Evolutionary conservation across 2,888 invertebrate genomes (phyloP), one percentile per base, ranked within the genome.

Genomic region (Heliothis peltigera): DNA sequence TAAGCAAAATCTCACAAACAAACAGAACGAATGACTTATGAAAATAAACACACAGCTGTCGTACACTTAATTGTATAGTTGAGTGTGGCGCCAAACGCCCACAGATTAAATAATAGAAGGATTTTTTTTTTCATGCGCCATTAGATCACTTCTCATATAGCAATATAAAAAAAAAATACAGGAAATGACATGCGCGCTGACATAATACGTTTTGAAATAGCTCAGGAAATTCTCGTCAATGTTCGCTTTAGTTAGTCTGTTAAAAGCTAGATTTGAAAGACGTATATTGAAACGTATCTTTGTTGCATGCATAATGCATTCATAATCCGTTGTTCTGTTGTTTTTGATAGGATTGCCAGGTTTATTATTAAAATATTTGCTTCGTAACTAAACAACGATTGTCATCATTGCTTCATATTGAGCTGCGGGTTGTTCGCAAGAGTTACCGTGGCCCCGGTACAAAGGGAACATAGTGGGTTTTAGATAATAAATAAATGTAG

Each of bases 71-170:
- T 60, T 39, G 47, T 59, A 69, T 72, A 47, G 42, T 39, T 44
- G 54, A 70, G 53, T 62, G 39, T 57, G 75, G 77, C 77, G 70
- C 70, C 74, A 67, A 15, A 77, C 66, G 28, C 70, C 77, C 60
- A 77, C 74, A 8, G 0, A 7, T 48, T 32, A n/a, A 49, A 52
- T 56, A 17, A 47, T 18, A 7, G 43, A 39, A 35, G 19, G n/a
- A 55, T 43, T 10, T 17, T 39, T 39, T 15, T 55, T 19, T 8
- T 44, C 28, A 25, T 42, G 42, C 48, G 10, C 52, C 43, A 22
- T 43, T 53, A 35, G 32, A 51, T 35, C 42, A 54, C 22, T 54
- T 54, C 65, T 47, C 21, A 59, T 52, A 52, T 22, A 4, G 47
- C 17, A 55, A 43, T 7, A 22, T 55, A 55, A 39, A 17, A 22